phyloP scores from a whole-genome alignment of 2,113 vertebrate genomes.

The Mormoops blainvillei region DNA sequence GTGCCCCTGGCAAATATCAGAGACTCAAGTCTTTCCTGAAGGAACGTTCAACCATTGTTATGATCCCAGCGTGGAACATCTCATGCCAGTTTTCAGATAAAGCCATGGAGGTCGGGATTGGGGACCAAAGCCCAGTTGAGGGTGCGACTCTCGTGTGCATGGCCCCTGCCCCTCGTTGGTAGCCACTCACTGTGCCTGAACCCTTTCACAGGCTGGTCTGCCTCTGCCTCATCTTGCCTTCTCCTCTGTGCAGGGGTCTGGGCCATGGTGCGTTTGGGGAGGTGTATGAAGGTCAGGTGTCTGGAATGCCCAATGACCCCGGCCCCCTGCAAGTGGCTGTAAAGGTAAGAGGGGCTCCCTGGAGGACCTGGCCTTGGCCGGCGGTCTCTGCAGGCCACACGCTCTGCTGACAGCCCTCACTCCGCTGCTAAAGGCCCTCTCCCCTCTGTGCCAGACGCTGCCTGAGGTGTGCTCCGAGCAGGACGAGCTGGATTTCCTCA shows the following conservation, averaged over 20 bases:
- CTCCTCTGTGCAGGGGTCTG: constrained; percentile 87
- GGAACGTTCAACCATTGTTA: neutral
- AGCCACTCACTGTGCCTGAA: no score
- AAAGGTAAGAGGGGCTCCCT: constrained; percentile 86
- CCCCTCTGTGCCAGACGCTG: constrained; percentile 86
- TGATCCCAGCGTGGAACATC: neutral
- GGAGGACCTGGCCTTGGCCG: neutral
- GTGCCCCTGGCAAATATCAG: neutral
- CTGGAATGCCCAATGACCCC: constrained; percentile 90
- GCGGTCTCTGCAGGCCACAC: fast-evolving
- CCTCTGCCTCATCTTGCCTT: constrained; percentile 59
- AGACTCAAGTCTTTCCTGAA: neutral
- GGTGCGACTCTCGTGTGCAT: fast-evolving
- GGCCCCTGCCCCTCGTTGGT: fast-evolving
- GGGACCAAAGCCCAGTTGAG: neutral
- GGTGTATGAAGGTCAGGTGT: constrained; percentile 97
- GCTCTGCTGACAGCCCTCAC: neutral
- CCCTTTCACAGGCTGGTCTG: fast-evolving
- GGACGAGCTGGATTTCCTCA: constrained; percentile 97
- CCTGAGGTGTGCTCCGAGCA: constrained; percentile 99
- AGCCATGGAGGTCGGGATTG: neutral
- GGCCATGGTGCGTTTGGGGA: constrained; percentile 98
- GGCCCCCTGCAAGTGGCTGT: constrained; percentile 97
- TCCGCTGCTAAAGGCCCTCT: neutral
- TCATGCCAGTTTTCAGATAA: neutral